Percentiles rank a stretch among this genome's conserved stretches.
phyloP scores from a whole-genome alignment of 2,888 invertebrate species.

The Cataglyphis altisquamis region DNA sequence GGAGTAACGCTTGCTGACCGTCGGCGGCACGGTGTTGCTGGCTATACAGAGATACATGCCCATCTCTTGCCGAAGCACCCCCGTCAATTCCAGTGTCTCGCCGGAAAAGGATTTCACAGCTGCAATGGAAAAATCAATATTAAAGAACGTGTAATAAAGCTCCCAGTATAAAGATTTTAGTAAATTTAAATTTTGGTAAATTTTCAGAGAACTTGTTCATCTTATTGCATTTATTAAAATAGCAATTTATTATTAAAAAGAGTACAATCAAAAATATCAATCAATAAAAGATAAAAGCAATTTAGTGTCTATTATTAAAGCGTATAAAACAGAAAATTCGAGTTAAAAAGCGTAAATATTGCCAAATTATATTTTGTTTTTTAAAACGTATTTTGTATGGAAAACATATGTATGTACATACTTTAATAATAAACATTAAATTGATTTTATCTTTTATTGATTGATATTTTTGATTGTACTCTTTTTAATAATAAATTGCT shows the following conservation, averaged over 20 bases:
- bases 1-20: constrained; percentile 93
- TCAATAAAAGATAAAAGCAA: no score
- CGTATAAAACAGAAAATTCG: neutral
- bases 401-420: neutral
- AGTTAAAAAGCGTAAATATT: neutral
- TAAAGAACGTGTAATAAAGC: neutral
- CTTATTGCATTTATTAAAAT: neutral
- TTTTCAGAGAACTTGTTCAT: neutral
- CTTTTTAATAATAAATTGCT: neutral
- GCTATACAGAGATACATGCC: constrained; percentile 95
- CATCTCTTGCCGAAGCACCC: constrained; percentile 94
- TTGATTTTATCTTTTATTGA: no score
- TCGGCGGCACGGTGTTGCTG: constrained; percentile 93
- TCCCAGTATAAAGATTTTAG: constrained; percentile 11
- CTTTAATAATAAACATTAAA: neutral
- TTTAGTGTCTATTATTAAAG: neutral
- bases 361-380: neutral
- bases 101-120: constrained; percentile 89
- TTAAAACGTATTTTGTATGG: neutral
- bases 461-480: neutral
- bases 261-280: neutral
- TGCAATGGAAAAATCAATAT: constrained; percentile 56
- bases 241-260: neutral
- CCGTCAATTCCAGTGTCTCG: constrained; percentile 90
- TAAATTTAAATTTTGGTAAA: neutral